Evolutionary conservation across 2,113 vertebrate genomes (phyloP).

Genomic region (Toxotes chatareus): DNA sequence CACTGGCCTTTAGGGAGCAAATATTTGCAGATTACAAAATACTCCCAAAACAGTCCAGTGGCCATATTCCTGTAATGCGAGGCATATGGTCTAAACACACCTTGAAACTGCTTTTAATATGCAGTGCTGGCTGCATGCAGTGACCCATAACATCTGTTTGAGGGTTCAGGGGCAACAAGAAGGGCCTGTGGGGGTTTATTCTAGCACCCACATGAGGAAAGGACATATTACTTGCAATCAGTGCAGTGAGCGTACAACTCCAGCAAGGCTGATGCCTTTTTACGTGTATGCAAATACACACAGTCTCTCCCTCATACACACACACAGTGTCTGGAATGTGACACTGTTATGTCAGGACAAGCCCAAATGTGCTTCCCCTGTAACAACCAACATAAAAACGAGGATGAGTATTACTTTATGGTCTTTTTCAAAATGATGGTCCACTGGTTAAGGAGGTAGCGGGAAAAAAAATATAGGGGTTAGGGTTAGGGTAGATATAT

Average conservation of each 20-base stretch:
- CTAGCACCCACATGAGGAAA: too few species aligned
- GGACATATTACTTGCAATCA: too few species aligned
- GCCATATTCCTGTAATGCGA: too few species aligned
- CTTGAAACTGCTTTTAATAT: conserved; percentile 1
- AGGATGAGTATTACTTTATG: conserved; percentile 1
- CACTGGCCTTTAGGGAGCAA: too few species aligned
- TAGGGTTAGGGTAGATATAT: too few species aligned
- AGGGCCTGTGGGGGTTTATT: conserved; percentile 25
- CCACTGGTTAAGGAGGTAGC: background rate
- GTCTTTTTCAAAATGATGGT: conserved; percentile 21
- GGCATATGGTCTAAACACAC: too few species aligned
- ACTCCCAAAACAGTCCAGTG: too few species aligned
- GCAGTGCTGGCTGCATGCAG: background rate
- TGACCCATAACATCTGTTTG: conserved; percentile 59
- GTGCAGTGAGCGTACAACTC: conserved; percentile 26
- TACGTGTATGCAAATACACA: background rate
- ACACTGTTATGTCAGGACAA: conserved; percentile 50
- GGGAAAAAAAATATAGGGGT: background rate
- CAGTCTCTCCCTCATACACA: background rate
- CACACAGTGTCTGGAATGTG: conserved; percentile 44
- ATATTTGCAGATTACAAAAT: too few species aligned
- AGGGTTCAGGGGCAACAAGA: conserved; percentile 47
- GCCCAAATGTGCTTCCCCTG: conserved; percentile 25
- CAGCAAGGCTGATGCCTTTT: conserved; percentile 19
- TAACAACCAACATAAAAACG: conserved; percentile 13